Conservation (phyloP, 2,888 invertebrate species). For the Cephus rjabovi region DNA sequence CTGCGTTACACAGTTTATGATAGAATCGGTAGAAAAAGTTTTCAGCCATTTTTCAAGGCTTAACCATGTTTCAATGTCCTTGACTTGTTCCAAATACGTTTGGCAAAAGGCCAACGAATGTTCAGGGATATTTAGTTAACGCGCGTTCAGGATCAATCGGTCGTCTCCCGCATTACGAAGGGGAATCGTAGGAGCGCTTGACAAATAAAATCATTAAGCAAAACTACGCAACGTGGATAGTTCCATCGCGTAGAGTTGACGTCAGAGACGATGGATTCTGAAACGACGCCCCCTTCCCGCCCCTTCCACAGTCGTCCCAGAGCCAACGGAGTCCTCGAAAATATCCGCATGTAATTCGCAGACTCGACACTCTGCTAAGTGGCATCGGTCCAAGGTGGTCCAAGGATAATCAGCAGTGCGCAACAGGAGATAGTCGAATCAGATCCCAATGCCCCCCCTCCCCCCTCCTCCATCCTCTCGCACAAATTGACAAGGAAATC, state of each 20-base stretch:
- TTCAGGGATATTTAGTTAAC: too few species aligned
- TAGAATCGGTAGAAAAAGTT: background rate
- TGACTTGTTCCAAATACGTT: background rate
- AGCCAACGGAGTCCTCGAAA: background rate
- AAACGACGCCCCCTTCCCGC: slow-evolving; percentile 17
- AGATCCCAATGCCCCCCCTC: background rate
- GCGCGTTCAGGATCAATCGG: background rate
- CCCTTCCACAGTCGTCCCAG: background rate
- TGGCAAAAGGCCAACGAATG: too few species aligned
- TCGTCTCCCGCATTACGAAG: background rate
- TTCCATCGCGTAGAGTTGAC: slow-evolving; percentile 32
- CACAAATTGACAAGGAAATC: background rate
- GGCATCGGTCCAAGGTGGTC: background rate
- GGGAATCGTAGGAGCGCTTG: background rate
- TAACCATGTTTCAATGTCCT: background rate
- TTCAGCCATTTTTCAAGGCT: background rate
- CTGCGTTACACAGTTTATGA: background rate
- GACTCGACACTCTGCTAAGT: background rate
- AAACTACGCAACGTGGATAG: slow-evolving; percentile 36
- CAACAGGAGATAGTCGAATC: background rate
- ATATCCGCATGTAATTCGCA: background rate
- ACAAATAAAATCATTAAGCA: slow-evolving; percentile 33
- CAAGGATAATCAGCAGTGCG: background rate
- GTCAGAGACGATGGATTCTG: slow-evolving; percentile 27
- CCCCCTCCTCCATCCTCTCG: background rate